These are phyloP conservation scores for Pyrocephalus nanus DNA, from an alignment of 2,797 vertebrate species.

Conservation along the genomic window DNA sequence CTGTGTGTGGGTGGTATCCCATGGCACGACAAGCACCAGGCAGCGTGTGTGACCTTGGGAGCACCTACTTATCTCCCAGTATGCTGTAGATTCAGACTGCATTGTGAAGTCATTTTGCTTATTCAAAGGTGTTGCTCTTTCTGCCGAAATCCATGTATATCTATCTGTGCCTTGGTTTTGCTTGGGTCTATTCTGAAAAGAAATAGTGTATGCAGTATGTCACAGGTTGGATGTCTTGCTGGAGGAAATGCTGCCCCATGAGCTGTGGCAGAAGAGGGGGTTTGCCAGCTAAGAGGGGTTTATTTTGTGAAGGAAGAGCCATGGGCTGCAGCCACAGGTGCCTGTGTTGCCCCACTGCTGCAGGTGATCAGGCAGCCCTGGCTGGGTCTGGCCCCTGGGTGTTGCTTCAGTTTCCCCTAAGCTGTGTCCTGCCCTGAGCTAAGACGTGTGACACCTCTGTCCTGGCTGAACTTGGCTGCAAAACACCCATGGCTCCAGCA, in stretches of 20 bases:
- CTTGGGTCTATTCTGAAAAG: not conserved
- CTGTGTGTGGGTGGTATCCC: not conserved
- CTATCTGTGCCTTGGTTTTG: not conserved
- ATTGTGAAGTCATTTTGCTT: not conserved
- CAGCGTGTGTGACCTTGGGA: not conserved
- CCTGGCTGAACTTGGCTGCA: not conserved
- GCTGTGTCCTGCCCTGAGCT: not conserved
- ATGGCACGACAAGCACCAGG: not conserved
- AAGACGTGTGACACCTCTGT: rapidly evolving
- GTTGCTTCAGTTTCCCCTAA: not conserved
- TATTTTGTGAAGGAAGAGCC: not conserved
- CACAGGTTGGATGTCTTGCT: not conserved
- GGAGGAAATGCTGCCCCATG: not conserved
- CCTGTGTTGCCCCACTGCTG: not conserved
- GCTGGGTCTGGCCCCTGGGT: not conserved
- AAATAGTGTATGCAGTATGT: not conserved
- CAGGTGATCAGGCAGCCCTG: not conserved
- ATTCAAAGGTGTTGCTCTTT: not conserved
- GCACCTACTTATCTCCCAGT: not conserved
- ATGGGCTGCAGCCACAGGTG: not conserved
- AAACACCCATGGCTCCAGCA: not conserved
- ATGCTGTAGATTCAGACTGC: not conserved
- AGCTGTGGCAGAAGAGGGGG: not conserved
- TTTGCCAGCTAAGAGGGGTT: not conserved
- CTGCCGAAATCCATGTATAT: not conserved